Evolutionary conservation across 2,797 vertebrate genomes (phyloP).

Genomic region (Petrocephalus schoutedeni): DNA sequence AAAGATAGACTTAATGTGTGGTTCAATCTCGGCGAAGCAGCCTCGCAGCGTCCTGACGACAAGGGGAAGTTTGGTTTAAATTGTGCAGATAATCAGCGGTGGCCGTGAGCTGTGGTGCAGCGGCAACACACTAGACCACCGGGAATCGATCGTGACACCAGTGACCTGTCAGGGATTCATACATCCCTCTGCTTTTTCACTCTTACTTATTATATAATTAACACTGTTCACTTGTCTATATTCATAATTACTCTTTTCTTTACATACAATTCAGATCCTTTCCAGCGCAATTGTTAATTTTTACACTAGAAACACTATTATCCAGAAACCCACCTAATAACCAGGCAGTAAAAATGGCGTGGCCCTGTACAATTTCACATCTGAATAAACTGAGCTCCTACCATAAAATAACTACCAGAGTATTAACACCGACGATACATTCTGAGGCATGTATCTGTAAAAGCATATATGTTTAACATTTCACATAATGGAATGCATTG

Average conservation of each 20-base stretch:
- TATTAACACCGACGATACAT: conserved; percentile 7
- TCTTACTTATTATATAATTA: conserved; percentile 25
- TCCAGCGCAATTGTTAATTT: neutral
- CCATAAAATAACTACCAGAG: conserved; percentile 17
- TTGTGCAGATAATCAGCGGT: conserved; percentile 31
- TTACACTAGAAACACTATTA: neutral
- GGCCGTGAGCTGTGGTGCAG: conserved; percentile 62
- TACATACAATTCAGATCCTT: neutral
- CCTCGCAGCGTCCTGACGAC: conserved; percentile 13
- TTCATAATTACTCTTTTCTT: neutral
- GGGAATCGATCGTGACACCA: conserved; percentile 63
- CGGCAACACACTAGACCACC: conserved; percentile 61
- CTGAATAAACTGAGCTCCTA: neutral
- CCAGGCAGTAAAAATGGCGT: neutral
- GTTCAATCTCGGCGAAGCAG: conserved; percentile 18
- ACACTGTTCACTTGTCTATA: neutral
- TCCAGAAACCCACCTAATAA: conserved; percentile 1
- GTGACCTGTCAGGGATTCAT: conserved; percentile 55
- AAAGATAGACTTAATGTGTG: conserved; percentile 25
- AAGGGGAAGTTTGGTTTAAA: conserved; percentile 25
- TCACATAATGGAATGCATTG: conserved; percentile 1
- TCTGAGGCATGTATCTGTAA: conserved; percentile 5
- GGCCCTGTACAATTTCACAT: conserved; percentile 14
- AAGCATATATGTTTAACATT: conserved; percentile 12
- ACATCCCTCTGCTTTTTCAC: conserved; percentile 27